Evolutionary conservation across 2,797 vertebrate species (phyloP).

Genomic region (Arrhamphus sclerolepis): DNA sequence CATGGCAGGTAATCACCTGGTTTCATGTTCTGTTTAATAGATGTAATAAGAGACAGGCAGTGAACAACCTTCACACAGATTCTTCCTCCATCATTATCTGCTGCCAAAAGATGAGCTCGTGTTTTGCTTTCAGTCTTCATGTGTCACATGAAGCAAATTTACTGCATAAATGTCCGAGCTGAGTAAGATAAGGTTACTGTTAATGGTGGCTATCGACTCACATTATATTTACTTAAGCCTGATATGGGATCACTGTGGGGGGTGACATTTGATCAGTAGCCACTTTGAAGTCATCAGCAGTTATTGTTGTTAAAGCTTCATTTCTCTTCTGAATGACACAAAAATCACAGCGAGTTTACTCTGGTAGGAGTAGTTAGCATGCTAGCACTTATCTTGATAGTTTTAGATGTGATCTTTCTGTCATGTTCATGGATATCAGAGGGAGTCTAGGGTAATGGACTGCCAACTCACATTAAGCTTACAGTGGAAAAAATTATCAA

Average conservation of each 20-base stretch:
- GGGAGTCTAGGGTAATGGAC: too few species aligned
- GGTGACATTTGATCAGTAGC: slow-evolving; percentile 38
- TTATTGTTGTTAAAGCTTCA: slow-evolving; percentile 36
- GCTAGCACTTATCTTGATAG: too few species aligned
- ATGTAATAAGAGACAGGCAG: slow-evolving; percentile 26
- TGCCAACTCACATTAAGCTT: too few species aligned
- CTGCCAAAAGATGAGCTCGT: slow-evolving; percentile 35
- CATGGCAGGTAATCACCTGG: slow-evolving; percentile 28
- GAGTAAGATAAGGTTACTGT: slow-evolving; percentile 49
- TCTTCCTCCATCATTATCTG: slow-evolving; percentile 13
- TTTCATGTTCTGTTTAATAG: slow-evolving; percentile 40
- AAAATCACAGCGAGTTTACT: slow-evolving; percentile 22
- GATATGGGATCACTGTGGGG: slow-evolving; percentile 9
- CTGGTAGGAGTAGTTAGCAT: neutral
- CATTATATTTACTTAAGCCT: slow-evolving; percentile 41
- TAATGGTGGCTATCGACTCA: slow-evolving; percentile 54
- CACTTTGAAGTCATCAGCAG: slow-evolving; percentile 28
- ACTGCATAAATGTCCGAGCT: slow-evolving; percentile 33
- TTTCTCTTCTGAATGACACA: slow-evolving; percentile 19
- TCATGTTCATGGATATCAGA: neutral
- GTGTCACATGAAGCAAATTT: slow-evolving; percentile 41
- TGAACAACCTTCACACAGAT: slow-evolving; percentile 21
- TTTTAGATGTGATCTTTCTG: too few species aligned
- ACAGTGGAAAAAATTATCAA: too few species aligned
- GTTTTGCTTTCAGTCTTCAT: slow-evolving; percentile 34